phyloP scores from a whole-genome alignment of 2,113 vertebrate genomes.

The Alligator mississippiensis region DNA sequence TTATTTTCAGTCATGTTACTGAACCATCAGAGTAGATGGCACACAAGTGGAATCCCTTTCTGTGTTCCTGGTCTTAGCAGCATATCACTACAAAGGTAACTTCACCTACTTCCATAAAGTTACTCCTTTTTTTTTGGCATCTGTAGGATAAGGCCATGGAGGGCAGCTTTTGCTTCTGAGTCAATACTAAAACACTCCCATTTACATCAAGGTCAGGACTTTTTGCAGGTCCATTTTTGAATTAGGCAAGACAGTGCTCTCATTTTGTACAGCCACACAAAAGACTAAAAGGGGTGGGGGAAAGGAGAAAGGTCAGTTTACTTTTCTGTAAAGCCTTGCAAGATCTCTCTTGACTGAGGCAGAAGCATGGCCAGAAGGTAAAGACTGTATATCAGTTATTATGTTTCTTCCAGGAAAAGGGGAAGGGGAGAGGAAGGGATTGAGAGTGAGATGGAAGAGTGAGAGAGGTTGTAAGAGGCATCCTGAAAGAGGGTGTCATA shows the following conservation, averaged over 20 bases:
- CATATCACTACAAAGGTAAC: neutral
- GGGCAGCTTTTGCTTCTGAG: neutral
- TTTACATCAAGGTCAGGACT: neutral
- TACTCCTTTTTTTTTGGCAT: neutral
- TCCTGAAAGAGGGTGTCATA: neutral
- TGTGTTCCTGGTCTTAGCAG: neutral
- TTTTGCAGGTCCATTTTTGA: neutral
- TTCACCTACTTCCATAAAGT: neutral
- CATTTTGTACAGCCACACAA: fast-evolving
- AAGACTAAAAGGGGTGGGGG: neutral
- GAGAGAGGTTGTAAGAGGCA: neutral
- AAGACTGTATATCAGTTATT: neutral
- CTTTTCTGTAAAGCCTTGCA: neutral
- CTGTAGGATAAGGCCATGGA: neutral
- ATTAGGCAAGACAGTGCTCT: neutral
- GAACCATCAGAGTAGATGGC: fast-evolving
- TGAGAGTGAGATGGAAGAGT: neutral
- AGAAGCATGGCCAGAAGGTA: fast-evolving
- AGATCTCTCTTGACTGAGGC: fast-evolving
- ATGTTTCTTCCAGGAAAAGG: neutral
- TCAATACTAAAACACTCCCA: neutral
- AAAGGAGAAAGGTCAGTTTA: neutral
- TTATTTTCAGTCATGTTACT: neutral
- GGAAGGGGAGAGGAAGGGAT: neutral
- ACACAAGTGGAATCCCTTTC: neutral